Evolutionary conservation across 2,797 vertebrate genomes (phyloP), one percentile per base, ranked within the genome.

Genomic region (Parauchenoglanis punctatus): DNA sequence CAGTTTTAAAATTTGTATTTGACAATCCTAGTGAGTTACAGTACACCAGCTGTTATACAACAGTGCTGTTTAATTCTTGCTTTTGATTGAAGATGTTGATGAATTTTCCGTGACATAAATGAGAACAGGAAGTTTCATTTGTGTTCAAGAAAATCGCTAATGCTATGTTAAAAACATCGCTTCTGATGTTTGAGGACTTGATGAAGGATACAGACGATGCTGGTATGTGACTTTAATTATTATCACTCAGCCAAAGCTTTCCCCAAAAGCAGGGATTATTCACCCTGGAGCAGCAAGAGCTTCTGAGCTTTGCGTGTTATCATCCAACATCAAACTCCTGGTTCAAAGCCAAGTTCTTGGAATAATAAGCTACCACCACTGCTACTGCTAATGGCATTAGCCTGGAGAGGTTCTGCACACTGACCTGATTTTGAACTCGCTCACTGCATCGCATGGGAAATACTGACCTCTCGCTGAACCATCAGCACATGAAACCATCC

Each of bases 351-450:
- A 81, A 49, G 28, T 83, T 83, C 44, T 65, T 17, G 46, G 18
- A 84, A 87, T 59, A 56, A 78, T 78, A 49, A 84, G 17, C 17
- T 17, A 40, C 81, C n/a, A 31, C 82, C 59, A 52, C 23, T 59
- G 35, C 49, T 59, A 58, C 84, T 68, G 63, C 73, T 84, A 78
- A 84, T 52, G 35, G 8, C 49, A 31, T 84, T 87, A 87, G 61
- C 49, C 35, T 54, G 63, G 35, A 59, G 35, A 83, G 40, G 81
- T 31, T 63, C 52, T 49, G 82, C 59, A 67, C 70, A 87, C 13
- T 87, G 70, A 67, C 70, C 72, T 68, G 81, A 56, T 12, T 67
- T 67, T 77, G 81, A 87, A 87, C 86, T 75, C 28, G 2, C 28
- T 82, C 12, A 18, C 54, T 23, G 58, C 40, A 25, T 35, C n/a